phyloP scores from a whole-genome alignment of 2,888 invertebrate species.

The Metacarcinus magister region DNA sequence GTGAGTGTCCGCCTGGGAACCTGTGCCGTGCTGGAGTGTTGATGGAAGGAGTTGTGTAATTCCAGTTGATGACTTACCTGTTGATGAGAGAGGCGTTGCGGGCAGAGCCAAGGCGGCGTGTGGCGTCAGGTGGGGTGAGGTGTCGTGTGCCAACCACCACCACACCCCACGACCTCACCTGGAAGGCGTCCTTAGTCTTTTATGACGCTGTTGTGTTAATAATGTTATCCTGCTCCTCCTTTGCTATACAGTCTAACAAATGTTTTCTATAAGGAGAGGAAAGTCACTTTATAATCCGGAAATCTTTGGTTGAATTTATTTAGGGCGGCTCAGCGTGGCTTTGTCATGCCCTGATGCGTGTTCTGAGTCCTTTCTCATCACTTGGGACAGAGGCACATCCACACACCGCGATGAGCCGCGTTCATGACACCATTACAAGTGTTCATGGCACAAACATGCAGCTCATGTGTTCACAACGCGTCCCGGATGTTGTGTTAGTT shows the following conservation, averaged over 20 bases:
- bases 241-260: not conserved
- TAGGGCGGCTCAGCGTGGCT: not conserved
- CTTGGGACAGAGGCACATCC: not conserved
- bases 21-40: not conserved
- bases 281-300: not conserved
- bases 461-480: not conserved
- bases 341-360: not conserved
- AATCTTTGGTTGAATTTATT: not conserved
- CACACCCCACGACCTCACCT: conserved; percentile 34
- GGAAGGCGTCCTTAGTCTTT: not conserved
- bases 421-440: not conserved
- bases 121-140: conserved; percentile 28
- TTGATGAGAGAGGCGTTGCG: not conserved
- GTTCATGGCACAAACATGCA: not conserved
- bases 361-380: not conserved
- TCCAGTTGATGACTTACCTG: conserved; percentile 21
- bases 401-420: not conserved
- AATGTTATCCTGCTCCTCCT: conserved; percentile 4
- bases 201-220: conserved; percentile 26
- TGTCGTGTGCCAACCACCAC: conserved; percentile 26
- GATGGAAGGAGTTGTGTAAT: not conserved
- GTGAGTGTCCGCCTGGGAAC: not conserved
- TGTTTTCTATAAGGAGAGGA: conserved; percentile 32
- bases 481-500: not conserved
- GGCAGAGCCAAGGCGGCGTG: conserved; percentile 26